Evolutionary conservation across 1,140 invertebrate genomes (phyloP), one percentile per base, ranked within the genome.

Genomic region (Drosophila melanica): DNA sequence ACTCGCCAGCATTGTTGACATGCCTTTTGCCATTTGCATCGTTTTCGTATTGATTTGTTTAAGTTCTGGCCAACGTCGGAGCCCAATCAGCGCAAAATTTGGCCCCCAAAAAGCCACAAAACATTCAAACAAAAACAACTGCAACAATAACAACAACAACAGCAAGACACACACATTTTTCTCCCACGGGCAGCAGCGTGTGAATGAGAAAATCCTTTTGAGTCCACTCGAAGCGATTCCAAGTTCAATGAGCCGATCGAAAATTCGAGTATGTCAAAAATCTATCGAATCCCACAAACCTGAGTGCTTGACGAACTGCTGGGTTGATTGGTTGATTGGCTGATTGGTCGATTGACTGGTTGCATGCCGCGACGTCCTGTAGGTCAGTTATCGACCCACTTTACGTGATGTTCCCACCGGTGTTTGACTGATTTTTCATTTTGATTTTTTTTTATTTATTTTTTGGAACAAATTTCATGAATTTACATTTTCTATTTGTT

Each of bases 31-130:
- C 82, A 89, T 89, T 89, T 89, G 84, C 80, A 89, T 89, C 84
- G 84, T 90, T 89, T 84, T 89, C 84, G 80, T 89, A 89, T 89
- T 89, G 84, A 89, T 89, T 89, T 89, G 84, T 89, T 89, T 89
- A 89, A 77, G 77, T 68, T 71, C 65, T 42, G 44, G 16, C 53
- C 39, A 23, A 41, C 27, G 33, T 11, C 11, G 30, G 41, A 44
- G 37, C 20, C 62, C 62, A 41, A 65, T 72, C 62, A 72, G 53
- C 53, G 44, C 65, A 65, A 65, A 66, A 81, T 81, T 81, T 44
- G 62, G 65, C 53, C 47, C 53, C 41, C 47, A 54, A 58, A 79
- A 50, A 57, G 27, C 50, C 59, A 63, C 37, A 59, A 65, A 62
- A 35, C 55, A 59, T 74, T 54, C 63, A 63, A 35, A 12, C 47